Evolutionary conservation across 2,888 invertebrate genomes (phyloP).

Genomic region (Agrochola lychnidis): DNA sequence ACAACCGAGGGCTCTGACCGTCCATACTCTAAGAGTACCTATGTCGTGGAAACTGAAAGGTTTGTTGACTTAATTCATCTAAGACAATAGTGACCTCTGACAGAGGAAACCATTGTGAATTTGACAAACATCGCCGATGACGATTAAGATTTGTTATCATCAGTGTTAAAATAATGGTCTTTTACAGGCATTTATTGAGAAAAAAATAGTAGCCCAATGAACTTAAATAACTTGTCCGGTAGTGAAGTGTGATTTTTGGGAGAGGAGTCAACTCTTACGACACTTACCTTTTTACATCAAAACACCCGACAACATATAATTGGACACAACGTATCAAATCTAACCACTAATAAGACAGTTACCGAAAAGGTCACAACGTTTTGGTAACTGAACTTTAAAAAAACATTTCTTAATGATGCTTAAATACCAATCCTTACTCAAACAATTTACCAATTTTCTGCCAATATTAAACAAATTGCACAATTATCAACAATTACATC

Average conservation of each 20-base stretch:
- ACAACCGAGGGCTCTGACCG: too few species aligned
- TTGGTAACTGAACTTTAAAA: constrained; percentile 28
- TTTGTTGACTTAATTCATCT: too few species aligned
- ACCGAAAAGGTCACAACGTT: constrained; percentile 28
- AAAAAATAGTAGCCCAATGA: background rate
- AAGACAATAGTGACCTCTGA: too few species aligned
- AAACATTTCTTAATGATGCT: constrained; percentile 32
- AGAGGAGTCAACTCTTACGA: background rate
- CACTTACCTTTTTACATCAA: constrained; percentile 3
- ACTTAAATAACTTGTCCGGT: background rate
- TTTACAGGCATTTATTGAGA: too few species aligned
- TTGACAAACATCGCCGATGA: background rate
- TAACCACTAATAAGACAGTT: constrained; percentile 27
- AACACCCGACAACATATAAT: constrained; percentile 17
- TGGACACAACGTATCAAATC: constrained; percentile 29
- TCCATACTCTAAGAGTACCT: too few species aligned
- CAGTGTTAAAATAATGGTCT: background rate
- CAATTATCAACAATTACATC: constrained; percentile 56
- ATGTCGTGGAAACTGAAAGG: background rate
- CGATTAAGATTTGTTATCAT: background rate
- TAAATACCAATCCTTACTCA: constrained; percentile 34
- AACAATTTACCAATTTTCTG: constrained; percentile 42
- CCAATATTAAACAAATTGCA: constrained; percentile 51
- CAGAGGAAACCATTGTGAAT: background rate
- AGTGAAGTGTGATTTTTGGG: background rate